A percentile compares a stretch with the other conserved stretches of the same genome.
Conservation (phyloP, 2,797 vertebrate genomes). For the Sebastes cheni region DNA sequence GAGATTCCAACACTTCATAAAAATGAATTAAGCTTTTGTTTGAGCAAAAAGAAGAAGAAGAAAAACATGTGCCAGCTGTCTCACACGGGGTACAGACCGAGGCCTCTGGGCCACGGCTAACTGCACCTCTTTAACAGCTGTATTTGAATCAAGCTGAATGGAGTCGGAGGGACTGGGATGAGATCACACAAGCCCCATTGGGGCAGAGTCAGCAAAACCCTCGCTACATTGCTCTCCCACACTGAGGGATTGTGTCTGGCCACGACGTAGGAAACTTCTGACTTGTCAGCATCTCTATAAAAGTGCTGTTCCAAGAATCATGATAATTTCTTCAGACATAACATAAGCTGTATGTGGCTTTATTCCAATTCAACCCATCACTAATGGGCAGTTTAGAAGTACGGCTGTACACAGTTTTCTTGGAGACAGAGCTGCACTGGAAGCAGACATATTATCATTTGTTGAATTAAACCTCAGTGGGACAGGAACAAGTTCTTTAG, state of each 20-base stretch:
- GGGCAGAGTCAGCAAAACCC: constrained; percentile 69
- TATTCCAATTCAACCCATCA: constrained; percentile 23
- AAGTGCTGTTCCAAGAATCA: constrained; percentile 35
- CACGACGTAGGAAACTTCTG: constrained; percentile 59
- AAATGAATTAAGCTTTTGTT: not conserved
- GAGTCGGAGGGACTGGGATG: constrained; percentile 50
- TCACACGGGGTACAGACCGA: constrained; percentile 19
- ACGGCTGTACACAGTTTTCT: constrained; percentile 14
- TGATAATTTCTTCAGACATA: constrained; percentile 36
- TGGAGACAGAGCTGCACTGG: constrained; percentile 8
- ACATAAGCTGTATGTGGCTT: constrained; percentile 17
- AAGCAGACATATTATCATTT: constrained; percentile 9
- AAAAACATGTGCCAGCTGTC: not conserved
- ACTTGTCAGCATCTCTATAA: constrained; percentile 60
- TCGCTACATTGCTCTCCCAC: constrained; percentile 63
- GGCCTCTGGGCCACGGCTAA: constrained; percentile 29
- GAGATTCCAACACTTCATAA: not conserved
- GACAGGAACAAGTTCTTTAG: not conserved
- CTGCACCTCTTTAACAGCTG: constrained; percentile 39
- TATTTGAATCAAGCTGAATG: constrained; percentile 45
- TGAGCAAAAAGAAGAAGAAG: not conserved
- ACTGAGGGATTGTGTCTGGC: constrained; percentile 61
- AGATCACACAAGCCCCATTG: constrained; percentile 63
- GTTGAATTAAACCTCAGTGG: constrained; percentile 5
- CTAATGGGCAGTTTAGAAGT: constrained; percentile 21